These are phyloP conservation scores for Villa cingulata DNA, from an alignment of 2,888 invertebrate species.

Conservation along the genomic window DNA sequence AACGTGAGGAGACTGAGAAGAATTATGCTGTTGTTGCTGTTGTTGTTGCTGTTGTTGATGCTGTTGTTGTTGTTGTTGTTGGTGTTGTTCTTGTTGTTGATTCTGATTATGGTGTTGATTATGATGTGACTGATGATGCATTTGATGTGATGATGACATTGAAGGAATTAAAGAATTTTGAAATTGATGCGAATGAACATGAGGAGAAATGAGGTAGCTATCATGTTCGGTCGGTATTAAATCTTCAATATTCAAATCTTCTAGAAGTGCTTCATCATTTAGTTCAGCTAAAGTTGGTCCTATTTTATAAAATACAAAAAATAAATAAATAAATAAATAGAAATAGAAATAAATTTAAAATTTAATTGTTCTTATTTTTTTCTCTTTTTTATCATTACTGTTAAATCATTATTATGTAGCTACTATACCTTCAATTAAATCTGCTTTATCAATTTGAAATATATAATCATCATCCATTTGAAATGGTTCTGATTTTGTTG, in stretches of 20 bases:
- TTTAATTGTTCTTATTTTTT: no score
- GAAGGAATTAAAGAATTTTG: not conserved
- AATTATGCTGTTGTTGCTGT: conserved; percentile 20
- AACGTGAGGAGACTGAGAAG: conserved; percentile 18
- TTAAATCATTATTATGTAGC: no score
- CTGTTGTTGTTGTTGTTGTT: conserved; percentile 20
- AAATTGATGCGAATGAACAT: conserved; percentile 18
- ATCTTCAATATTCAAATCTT: conserved; percentile 78
- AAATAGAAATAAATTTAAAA: no score
- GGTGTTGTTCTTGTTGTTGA: conserved; percentile 16
- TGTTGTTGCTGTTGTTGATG: conserved; percentile 17
- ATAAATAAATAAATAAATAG: not conserved
- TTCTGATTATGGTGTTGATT: conserved; percentile 18
- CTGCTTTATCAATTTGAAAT: conserved; percentile 77
- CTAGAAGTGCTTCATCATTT: conserved; percentile 64
- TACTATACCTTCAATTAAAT: conserved; percentile 49
- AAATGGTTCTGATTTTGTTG: conserved; percentile 44
- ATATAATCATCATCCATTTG: conserved; percentile 82
- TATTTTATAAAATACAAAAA: not conserved
- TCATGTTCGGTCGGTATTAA: conserved; percentile 31
- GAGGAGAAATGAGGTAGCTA: conserved; percentile 3
- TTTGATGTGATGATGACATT: conserved; percentile 16
- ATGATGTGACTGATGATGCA: conserved; percentile 21
- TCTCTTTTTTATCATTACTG: no score
- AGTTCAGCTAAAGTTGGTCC: conserved; percentile 73